Evolutionary conservation across 2,797 vertebrate species (phyloP), one percentile per base, ranked within the genome.

Genomic region (Gymnoscopelus braueri): DNA sequence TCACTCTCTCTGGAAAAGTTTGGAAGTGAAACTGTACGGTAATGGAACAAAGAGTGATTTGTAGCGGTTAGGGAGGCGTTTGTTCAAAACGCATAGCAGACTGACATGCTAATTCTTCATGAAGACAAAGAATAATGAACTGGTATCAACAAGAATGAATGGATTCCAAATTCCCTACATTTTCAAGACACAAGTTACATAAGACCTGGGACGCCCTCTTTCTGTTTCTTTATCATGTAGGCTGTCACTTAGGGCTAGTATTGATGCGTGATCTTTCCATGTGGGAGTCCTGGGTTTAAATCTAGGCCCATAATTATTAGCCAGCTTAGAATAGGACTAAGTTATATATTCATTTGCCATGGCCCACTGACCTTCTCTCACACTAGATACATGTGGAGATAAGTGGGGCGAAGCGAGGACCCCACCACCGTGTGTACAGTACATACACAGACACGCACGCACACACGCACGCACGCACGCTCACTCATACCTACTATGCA

Each of bases 71-170:
- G 50, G 35, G 2, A 55, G 14, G 11, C 54, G 59, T 68, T 68
- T 39, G 15, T 53, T 44, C 8, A 68, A 52, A 23, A 48, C 5
- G 29, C 51, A 56, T 48, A 26, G 32, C 63, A 65, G 10, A 47
- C 63, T 47, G 67, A 47, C 51, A 48, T 24, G 61, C 47, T 7
- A 63, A 59, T 63, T 35, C 26, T 55, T 71, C 15, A 44, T 44
- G 24, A 63, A 50, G 29, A 52, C 29, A 24, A 65, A 8, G n/a
- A 55, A 15, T 49, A 61, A 47, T 62, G 35, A 55, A 48, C 14
- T 62, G 9, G 12, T 14, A 26, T 39, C 19, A 5, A 50, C 14
- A 23, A 53, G 29, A 26, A 24, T 24, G 19, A 44, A 47, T 14
- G 13, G 3, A 29, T 57, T 10, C 56, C 24, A 63, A 39, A 26